Evolutionary conservation across 2,888 invertebrate species (phyloP).

Genomic region (Torymus tubicola): DNA sequence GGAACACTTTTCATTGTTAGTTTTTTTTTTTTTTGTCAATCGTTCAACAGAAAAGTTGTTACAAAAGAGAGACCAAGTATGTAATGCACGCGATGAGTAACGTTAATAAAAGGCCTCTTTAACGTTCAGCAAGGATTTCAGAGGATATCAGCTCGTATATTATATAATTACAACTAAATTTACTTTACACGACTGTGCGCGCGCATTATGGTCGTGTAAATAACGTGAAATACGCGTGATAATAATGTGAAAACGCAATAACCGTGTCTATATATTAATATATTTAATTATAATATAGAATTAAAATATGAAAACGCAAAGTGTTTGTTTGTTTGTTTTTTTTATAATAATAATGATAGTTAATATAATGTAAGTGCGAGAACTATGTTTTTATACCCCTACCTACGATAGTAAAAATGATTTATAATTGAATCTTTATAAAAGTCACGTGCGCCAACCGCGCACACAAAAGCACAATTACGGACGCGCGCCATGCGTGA

Average conservation of each 20-base stretch:
- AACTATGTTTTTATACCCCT: conserved; percentile 9
- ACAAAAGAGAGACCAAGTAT: no score
- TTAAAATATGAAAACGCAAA: background rate
- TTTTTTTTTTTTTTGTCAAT: no score
- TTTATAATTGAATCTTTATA: background rate
- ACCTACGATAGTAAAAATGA: background rate
- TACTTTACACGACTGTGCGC: conserved; percentile 20
- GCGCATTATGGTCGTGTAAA: conserved; percentile 9
- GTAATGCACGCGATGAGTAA: background rate
- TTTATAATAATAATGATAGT: no score
- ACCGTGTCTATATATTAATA: background rate
- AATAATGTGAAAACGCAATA: background rate
- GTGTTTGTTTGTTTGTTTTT: no score
- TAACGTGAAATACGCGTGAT: conserved; percentile 22
- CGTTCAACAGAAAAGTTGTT: no score
- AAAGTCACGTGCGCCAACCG: background rate
- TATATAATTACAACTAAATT: background rate
- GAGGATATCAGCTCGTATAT: no score
- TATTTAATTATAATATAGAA: conserved; percentile 1
- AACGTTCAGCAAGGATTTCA: conserved; percentile 1
- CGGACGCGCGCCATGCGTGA: no score
- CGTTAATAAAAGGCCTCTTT: conserved; percentile 59
- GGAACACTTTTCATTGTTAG: no score
- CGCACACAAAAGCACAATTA: no score
- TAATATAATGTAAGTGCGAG: conserved; percentile 4